Base-by-base conservation (phyloP, 1,140 invertebrate genomes). In the Listronotus oregonensis region DNA sequence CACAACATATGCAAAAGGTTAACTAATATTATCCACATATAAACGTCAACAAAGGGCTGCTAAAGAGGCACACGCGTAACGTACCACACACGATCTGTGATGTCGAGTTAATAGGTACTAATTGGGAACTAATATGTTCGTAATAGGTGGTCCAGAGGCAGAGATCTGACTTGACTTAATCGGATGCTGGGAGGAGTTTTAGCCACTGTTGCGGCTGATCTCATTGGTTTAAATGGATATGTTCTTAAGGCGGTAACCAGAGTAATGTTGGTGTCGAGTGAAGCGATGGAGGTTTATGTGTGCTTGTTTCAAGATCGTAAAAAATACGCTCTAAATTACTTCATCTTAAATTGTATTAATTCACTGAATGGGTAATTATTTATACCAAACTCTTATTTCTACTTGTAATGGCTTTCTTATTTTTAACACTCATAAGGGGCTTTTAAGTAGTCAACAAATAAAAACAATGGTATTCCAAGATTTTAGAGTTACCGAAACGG, bases 141-240 rank as follows among this genome's bases (percentile, higher is more conserved):
- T 44, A 21, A 64, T 64, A 64, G 61, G 61, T 55, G 61, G 52
- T 64, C 51, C 50, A 51, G 34, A 43, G 47, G 59, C 47, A 34
- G 61, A 55, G 59, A 42, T 62, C 12, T 37, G 34, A n/a, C 12
- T 56, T n/a, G 18, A 51, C n/a, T 31, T 14, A 31, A 15, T 52
- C 51, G 52, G 17, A 64, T 15, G 52, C 61, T 46, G 61, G 51
- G 43, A 55, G 61, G 61, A 47, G 61, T 51, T 18, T 40, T 46
- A 54, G 50, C 61, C 31, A 32, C 61, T 39, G 42, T 40, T 18
- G 6, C 12, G 12, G 15, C 15, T n/a, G 12, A 46, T 54, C 15
- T 56, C 15, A 64, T 64, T 64, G 61, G 61, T 47, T 46, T n/a
- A 40, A 31, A 42, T 7, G 37, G 10, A n/a, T 17, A 61, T 61